Percentiles rank a stretch among this genome's conserved stretches.
These are phyloP conservation scores for Athalia rosae DNA, from an alignment of 2,888 invertebrate species.

Conservation along the genomic window DNA sequence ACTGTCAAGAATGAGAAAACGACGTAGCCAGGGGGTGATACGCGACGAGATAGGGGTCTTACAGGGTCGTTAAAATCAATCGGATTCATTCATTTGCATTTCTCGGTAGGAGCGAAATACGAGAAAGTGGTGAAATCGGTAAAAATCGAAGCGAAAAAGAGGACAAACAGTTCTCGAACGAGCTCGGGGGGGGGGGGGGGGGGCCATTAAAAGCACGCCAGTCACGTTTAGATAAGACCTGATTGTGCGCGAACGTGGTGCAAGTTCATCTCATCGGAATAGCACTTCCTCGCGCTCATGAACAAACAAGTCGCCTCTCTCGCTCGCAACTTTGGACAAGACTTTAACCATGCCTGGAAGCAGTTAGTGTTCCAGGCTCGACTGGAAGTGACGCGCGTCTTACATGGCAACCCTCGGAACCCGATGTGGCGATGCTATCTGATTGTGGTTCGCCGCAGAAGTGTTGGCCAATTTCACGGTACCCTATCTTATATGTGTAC, in stretches of 20 bases:
- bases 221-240: constrained; percentile 43
- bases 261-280: constrained; percentile 46
- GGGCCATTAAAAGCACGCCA: constrained; percentile 39
- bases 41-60: background rate
- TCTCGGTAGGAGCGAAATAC: background rate
- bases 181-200: constrained; percentile 5
- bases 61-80: background rate
- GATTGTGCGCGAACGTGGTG: constrained; percentile 33
- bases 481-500: background rate
- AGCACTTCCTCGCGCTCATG: constrained; percentile 14
- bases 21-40: background rate
- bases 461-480: constrained; percentile 30
- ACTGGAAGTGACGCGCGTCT: constrained; percentile 46
- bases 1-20: background rate
- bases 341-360: constrained; percentile 40
- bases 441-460: constrained; percentile 51
- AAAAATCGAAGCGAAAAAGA: too few relatives aligned
- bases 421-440: constrained; percentile 52
- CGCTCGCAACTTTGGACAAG: constrained; percentile 42
- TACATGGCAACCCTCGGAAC: constrained; percentile 28
- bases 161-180: constrained; percentile 14
- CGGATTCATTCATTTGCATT: background rate
- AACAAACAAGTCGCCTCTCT: constrained; percentile 46
- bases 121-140: too few relatives aligned
- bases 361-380: constrained; percentile 24